Evolutionary conservation across 2,888 invertebrate genomes (phyloP).

Genomic region (Ophonus ardosiacus): DNA sequence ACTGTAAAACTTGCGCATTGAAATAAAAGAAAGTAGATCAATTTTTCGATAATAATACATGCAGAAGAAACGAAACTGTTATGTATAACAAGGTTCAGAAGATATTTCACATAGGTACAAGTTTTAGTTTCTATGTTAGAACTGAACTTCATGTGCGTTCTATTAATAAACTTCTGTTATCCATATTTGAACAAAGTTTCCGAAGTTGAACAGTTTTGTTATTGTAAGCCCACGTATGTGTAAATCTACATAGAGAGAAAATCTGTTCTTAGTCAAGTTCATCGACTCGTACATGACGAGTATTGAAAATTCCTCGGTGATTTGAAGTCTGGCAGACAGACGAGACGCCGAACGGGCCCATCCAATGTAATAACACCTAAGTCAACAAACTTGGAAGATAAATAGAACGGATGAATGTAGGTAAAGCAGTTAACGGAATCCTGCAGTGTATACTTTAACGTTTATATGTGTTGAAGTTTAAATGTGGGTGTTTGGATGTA

Average conservation of each 20-base stretch:
- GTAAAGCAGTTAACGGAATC: constrained; percentile 32
- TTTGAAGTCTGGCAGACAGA: neutral
- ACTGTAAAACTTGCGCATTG: too few relatives aligned
- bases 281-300: constrained; percentile 6
- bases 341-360: neutral
- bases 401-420: constrained; percentile 45
- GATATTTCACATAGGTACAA: neutral
- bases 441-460: constrained; percentile 48
- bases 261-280: constrained; percentile 14
- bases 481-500: constrained; percentile 58
- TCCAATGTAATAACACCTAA: constrained; percentile 45
- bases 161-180: neutral
- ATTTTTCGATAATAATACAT: too few relatives aligned
- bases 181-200: neutral
- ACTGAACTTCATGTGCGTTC: neutral
- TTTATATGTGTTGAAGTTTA: constrained; percentile 54
- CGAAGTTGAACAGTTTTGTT: neutral
- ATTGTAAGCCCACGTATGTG: neutral
- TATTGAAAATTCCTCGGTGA: constrained; percentile 18
- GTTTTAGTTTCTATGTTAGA: neutral
- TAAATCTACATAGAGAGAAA: neutral
- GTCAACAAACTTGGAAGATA: constrained; percentile 57
- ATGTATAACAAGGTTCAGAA: neutral
- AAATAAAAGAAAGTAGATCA: too few relatives aligned
- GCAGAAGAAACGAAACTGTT: neutral